Percentiles rank a stretch among this genome's conserved stretches.
Evolutionary conservation across 2,113 vertebrate species (phyloP).

Genomic region (Telmatochromis sp.): DNA sequence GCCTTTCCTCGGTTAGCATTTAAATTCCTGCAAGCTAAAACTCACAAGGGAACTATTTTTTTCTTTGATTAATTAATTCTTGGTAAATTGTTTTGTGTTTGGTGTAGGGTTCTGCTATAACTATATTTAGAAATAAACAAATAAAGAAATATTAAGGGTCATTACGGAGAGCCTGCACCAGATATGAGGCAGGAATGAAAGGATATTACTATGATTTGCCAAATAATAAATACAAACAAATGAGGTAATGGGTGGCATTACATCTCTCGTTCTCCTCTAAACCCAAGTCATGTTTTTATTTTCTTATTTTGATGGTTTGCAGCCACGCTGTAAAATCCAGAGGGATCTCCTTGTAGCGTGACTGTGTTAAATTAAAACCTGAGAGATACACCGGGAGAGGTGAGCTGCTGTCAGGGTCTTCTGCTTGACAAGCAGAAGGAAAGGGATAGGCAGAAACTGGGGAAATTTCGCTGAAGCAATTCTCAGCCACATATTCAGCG

Average conservation of each 20-base stretch:
- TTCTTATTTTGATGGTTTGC: conserved; percentile 1
- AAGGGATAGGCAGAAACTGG: conserved; percentile 18
- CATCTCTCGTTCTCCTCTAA: neutral
- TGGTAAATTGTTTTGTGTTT: neutral
- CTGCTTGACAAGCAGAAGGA: conserved; percentile 45
- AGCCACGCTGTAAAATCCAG: neutral
- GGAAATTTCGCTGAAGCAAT: conserved; percentile 43
- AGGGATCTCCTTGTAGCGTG: conserved; percentile 3
- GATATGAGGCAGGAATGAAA: neutral
- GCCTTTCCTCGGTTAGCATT: neutral
- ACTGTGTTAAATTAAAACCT: conserved; percentile 44
- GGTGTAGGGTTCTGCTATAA: neutral
- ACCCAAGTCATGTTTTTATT: neutral
- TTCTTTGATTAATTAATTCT: neutral
- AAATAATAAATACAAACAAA: neutral
- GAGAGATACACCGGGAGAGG: neutral
- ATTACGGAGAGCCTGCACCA: neutral
- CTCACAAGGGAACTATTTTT: neutral
- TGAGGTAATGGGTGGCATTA: neutral
- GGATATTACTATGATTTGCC: neutral
- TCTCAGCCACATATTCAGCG: conserved; percentile 29
- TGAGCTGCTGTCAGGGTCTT: neutral
- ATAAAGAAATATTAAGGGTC: neutral
- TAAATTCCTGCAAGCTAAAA: neutral
- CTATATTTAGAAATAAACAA: neutral